These are phyloP conservation scores for Aphelocoma coerulescens DNA, from an alignment of 2,113 vertebrate species.

Conservation along the genomic window DNA sequence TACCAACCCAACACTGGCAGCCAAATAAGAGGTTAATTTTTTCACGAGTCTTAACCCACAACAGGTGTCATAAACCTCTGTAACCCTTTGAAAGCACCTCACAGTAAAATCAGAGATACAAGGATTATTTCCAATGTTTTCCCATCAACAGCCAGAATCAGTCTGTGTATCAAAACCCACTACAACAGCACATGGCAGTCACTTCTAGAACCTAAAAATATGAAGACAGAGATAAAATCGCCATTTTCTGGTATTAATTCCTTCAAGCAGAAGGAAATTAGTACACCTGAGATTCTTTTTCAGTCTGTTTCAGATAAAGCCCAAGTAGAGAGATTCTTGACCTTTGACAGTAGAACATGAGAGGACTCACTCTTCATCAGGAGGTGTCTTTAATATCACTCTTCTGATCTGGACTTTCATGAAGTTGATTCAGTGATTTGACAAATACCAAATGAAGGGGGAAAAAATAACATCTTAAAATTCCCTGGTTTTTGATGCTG, in stretches of 20 bases:
- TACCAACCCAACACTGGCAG: not conserved
- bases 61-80: not conserved
- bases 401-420: not conserved
- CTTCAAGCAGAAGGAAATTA: not conserved
- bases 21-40: not conserved
- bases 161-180: not conserved
- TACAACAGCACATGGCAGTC: accelerated
- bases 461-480: not conserved
- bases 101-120: not conserved
- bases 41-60: not conserved
- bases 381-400: not conserved
- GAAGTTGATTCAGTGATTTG: not conserved
- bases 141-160: not conserved
- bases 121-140: not conserved
- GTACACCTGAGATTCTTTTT: not conserved
- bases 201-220: not conserved
- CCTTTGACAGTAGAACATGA: not conserved
- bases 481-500: not conserved
- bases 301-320: not conserved
- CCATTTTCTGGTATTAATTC: not conserved
- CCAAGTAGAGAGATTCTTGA: not conserved
- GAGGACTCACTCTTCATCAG: not conserved
- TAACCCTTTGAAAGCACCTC: not conserved
- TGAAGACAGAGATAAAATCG: not conserved
- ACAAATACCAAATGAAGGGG: not conserved